A percentile compares a stretch with the other conserved stretches of the same genome.
These are phyloP conservation scores for Tragelaphus buxtoni DNA, from an alignment of 2,113 vertebrate species.

Conservation along the genomic window DNA sequence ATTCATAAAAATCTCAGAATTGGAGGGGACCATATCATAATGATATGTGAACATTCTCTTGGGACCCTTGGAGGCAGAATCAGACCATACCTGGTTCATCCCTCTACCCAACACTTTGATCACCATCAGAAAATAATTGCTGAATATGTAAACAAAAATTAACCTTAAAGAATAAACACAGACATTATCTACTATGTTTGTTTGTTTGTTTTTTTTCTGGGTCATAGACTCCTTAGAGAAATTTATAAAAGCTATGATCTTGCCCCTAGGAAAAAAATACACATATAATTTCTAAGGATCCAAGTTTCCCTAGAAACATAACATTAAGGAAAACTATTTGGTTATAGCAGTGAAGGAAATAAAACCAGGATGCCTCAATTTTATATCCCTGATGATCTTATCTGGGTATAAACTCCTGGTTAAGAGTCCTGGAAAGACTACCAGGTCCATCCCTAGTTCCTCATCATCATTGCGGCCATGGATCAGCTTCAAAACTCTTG, in stretches of 20 bases:
- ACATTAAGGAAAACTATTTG: neutral
- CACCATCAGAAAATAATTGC: neutral
- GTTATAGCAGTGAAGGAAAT: neutral
- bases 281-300: neutral
- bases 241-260: neutral
- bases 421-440: neutral
- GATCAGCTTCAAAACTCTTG: neutral
- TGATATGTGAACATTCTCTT: rapidly evolving
- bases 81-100: neutral
- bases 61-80: neutral
- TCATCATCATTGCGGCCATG: neutral
- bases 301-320: neutral
- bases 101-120: neutral
- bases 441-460: neutral
- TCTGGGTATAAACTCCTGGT: neutral
- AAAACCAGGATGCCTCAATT: neutral
- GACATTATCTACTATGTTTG: neutral
- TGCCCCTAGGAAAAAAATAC: neutral
- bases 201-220: neutral
- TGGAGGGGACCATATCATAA: too few species aligned
- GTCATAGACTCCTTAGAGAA: neutral
- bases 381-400: neutral
- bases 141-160: neutral
- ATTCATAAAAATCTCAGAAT: neutral
- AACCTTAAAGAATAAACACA: neutral